Evolutionary conservation across 2,888 invertebrate species (phyloP).

Genomic region (Ormyrus pomaceus): DNA sequence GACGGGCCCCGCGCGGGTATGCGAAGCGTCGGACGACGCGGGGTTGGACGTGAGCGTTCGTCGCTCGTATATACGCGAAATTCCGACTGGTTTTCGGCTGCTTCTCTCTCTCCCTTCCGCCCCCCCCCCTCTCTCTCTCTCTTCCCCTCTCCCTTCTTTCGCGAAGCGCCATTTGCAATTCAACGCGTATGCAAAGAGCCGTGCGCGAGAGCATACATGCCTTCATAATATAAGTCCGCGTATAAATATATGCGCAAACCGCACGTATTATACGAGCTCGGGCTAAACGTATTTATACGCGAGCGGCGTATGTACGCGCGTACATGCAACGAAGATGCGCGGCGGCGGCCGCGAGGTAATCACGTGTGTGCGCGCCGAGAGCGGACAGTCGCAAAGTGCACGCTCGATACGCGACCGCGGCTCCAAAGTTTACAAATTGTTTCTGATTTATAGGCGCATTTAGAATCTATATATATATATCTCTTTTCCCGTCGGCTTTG

Average conservation of each 20-base stretch:
- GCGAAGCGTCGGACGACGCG: constrained; percentile 14
- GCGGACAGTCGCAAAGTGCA: background rate
- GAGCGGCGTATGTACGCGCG: background rate
- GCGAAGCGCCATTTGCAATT: constrained; percentile 66
- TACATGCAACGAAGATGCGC: background rate
- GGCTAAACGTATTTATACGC: constrained; percentile 49
- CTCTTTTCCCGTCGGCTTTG: no score
- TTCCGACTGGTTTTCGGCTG: constrained; percentile 58
- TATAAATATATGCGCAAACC: constrained; percentile 49
- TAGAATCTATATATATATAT: constrained; percentile 18
- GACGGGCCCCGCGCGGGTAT: constrained; percentile 4
- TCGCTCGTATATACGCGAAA: constrained; percentile 51
- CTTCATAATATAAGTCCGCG: constrained; percentile 51
- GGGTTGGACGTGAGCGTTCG: constrained; percentile 50
- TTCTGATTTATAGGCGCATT: constrained; percentile 37
- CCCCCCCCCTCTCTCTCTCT: constrained; percentile 29
- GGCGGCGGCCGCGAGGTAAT: background rate
- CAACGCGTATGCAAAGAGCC: constrained; percentile 62
- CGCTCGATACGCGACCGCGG: no score
- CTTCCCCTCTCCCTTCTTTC: constrained; percentile 8
- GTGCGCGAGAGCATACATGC: constrained; percentile 36
- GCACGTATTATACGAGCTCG: constrained; percentile 43
- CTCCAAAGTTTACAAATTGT: constrained; percentile 27
- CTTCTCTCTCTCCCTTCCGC: constrained; percentile 8
- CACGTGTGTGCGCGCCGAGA: background rate